Evolutionary conservation across 2,888 invertebrate genomes (phyloP).

Genomic region (Ariolimax columbianus): DNA sequence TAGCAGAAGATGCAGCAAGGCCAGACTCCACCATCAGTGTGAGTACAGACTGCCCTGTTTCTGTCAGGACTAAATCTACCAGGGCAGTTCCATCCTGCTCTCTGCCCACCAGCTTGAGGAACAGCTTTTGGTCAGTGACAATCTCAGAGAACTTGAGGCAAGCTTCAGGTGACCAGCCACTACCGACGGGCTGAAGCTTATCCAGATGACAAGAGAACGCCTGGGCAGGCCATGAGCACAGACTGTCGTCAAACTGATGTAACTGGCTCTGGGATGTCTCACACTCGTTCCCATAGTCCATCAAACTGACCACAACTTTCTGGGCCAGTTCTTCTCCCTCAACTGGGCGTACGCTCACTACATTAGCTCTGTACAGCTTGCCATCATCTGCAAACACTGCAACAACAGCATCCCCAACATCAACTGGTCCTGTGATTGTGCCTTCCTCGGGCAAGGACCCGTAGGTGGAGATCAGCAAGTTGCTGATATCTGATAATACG

Average conservation of each 20-base stretch:
- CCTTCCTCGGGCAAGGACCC: neutral
- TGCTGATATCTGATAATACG: conserved; percentile 59
- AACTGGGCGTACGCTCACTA: conserved; percentile 8
- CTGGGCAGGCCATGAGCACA: conserved; percentile 67
- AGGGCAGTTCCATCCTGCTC: conserved; percentile 43
- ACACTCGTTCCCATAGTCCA: conserved; percentile 77
- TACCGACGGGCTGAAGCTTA: conserved; percentile 24
- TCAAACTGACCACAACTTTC: conserved; percentile 65
- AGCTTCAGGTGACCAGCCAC: conserved; percentile 39
- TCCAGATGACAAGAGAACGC: conserved; percentile 68
- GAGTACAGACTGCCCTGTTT: conserved; percentile 35
- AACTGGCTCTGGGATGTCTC: conserved; percentile 59
- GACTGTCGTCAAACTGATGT: conserved; percentile 61
- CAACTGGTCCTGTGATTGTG: neutral
- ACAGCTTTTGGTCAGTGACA: conserved; percentile 41
- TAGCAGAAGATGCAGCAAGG: neutral
- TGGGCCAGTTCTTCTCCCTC: neutral
- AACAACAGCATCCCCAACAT: conserved; percentile 39
- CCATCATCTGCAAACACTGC: conserved; percentile 32
- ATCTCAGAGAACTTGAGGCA: conserved; percentile 33
- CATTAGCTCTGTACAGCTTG: conserved; percentile 32
- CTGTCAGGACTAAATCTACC: conserved; percentile 51
- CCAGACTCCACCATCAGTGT: conserved; percentile 4
- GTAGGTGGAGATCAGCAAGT: conserved; percentile 54
- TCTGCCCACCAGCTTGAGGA: conserved; percentile 50